These are phyloP conservation scores for Drosophila chauvacae DNA, from an alignment of 1,140 invertebrate species.

Conservation along the genomic window DNA sequence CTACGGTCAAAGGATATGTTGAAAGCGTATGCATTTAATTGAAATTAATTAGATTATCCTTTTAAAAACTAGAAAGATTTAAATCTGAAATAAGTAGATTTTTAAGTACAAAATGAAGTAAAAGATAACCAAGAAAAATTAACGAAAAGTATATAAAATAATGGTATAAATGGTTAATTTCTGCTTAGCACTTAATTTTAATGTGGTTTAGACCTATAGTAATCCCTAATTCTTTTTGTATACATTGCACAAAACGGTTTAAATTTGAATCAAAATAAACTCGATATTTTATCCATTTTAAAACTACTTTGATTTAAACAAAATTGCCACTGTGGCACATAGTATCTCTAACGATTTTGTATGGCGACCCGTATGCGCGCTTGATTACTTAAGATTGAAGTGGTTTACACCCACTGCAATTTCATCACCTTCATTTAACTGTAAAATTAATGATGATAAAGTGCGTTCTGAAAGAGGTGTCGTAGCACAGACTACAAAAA, in stretches of 20 bases:
- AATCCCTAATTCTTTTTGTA: not conserved
- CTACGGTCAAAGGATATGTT: not conserved
- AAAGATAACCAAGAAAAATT: too few relatives aligned
- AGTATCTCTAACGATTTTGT: conserved; percentile 20
- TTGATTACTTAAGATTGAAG: conserved; percentile 57
- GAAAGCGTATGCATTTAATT: not conserved
- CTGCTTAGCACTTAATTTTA: too few relatives aligned
- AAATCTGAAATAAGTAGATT: too few relatives aligned
- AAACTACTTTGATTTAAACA: too few relatives aligned
- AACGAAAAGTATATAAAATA: too few relatives aligned
- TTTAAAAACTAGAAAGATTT: too few relatives aligned
- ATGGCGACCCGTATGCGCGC: conserved; percentile 51
- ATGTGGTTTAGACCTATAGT: too few relatives aligned
- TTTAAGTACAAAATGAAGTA: too few relatives aligned
- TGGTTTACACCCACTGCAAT: too few relatives aligned
- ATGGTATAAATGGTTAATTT: too few relatives aligned
- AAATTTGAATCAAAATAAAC: too few relatives aligned
- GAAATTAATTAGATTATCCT: not conserved
- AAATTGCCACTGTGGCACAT: conserved; percentile 6
- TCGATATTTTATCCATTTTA: too few relatives aligned
- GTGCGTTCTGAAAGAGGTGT: conserved; percentile 3
- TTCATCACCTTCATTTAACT: conserved; percentile 59
- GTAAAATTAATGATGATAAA: conserved; percentile 61
- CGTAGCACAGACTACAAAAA: not conserved
- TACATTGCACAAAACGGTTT: not conserved